Base-by-base conservation (phyloP, 2,888 invertebrate genomes). In the Arrhopalites spinosus region DNA sequence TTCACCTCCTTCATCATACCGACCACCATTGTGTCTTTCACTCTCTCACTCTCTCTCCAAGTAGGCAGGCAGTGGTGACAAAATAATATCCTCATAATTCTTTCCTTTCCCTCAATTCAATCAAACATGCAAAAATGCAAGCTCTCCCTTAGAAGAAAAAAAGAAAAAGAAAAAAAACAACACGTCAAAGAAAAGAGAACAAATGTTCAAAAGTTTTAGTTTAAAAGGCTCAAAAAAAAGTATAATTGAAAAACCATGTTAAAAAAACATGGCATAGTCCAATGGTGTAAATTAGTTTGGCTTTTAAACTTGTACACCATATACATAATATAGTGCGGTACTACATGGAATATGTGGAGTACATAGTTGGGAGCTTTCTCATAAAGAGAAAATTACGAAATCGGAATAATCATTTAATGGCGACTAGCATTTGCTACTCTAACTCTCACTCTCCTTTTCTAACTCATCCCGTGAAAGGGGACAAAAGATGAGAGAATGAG, bases 331-430 rank as follows among this genome's bases (percentile, higher is more conserved):
- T 23, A 8, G 36, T 7, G 11, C 36, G 3, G 36, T 36, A 36
- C 5, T 36, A 3, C 36, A 36, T 7, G 11, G 3, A 3, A 3
- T 36, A 7, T 36, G 11, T 36, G 11, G 5, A 36, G 11, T 36
- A 36, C 36, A 36, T 36, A 36, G 36, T 36, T 36, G 36, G 36
- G 11, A n/a, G n/a, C n/a, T n/a, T n/a, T n/a, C n/a, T n/a, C n/a
- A 36, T 36, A 36, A 11, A 36, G 5, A 36, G 5, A 36, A 36
- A 36, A 36, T 36, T 36, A 59, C 23, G 59, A 70, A 70, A 70
- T 70, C 70, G 59, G 56, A 70, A 70, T 70, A 70, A 70, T 70
- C 70, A 70, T 70, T 59, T 70, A 59, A 70, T 70, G 70, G 70
- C 43, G 66, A 66, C 66, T 30, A 29, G 66, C 36, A 66, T 66